Evolutionary conservation across 64 coral and sea anemone genomes (phyloP).

Genomic region (Hydrozoanthus tunicans): DNA sequence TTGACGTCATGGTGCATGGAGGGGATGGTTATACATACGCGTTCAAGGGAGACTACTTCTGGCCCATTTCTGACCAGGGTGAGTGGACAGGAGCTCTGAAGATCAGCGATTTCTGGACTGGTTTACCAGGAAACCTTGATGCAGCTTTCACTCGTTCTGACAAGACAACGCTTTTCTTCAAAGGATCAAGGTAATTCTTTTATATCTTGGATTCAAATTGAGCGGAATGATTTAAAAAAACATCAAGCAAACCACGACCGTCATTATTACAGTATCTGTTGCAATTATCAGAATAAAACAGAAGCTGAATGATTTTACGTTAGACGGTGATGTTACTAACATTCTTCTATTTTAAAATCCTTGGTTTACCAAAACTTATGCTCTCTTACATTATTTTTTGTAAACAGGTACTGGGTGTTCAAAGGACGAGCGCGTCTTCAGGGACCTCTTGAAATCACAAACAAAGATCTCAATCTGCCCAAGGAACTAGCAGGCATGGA

Average conservation of each 20-base stretch:
- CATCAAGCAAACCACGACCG: not conserved
- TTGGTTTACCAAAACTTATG: not conserved
- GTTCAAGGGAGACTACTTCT: conserved; percentile 68
- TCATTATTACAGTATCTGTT: not conserved
- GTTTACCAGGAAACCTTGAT: conserved; percentile 44
- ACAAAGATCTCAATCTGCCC: conserved; percentile 54
- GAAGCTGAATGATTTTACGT: too few relatives aligned
- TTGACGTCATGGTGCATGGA: conserved; percentile 62
- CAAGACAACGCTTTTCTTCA: conserved; percentile 59
- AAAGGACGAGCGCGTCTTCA: not conserved
- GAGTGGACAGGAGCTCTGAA: conserved; percentile 44
- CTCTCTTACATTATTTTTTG: not conserved
- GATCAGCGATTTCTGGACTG: conserved; percentile 60
- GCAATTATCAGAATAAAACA: not conserved
- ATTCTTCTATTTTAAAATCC: not conserved
- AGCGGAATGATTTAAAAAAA: not conserved
- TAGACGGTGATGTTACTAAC: not conserved
- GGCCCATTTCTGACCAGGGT: conserved; percentile 39
- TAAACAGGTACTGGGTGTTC: conserved; percentile 63
- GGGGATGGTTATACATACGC: conserved; percentile 58
- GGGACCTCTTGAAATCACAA: conserved; percentile 41
- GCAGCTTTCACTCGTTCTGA: conserved; percentile 43
- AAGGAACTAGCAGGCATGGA: conserved; percentile 58
- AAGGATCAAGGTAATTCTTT: conserved; percentile 42
- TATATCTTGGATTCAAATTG: not conserved